These are phyloP conservation scores for Papilio machaon DNA, from an alignment of 1,140 invertebrate species.

Conservation along the genomic window DNA sequence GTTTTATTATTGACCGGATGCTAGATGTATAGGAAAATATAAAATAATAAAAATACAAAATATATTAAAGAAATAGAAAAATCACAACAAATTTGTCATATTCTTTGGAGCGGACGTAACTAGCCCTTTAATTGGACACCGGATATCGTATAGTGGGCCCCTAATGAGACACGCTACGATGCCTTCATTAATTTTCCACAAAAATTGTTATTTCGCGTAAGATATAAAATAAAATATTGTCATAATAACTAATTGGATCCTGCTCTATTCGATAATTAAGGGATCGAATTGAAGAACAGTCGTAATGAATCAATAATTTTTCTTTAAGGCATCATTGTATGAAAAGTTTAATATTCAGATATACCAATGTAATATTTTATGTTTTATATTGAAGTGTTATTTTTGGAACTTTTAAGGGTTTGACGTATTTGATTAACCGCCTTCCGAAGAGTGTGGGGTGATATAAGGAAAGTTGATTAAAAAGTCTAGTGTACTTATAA, in stretches of 20 bases:
- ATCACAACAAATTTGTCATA: conserved; percentile 66
- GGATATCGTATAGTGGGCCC: conserved; percentile 61
- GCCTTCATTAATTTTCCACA: conserved; percentile 51
- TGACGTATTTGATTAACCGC: too few species aligned
- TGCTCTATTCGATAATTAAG: background rate
- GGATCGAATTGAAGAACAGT: background rate
- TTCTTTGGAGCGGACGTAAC: conserved; percentile 58
- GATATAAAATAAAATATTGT: background rate
- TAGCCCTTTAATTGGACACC: conserved; percentile 70
- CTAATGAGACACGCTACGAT: conserved; percentile 69
- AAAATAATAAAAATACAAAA: background rate
- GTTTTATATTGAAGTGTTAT: background rate
- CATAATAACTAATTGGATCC: background rate
- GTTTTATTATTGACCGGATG: background rate
- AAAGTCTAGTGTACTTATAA: too few species aligned
- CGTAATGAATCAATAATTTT: background rate
- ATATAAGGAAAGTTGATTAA: too few species aligned
- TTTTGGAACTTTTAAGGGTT: too few species aligned
- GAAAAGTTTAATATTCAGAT: too few species aligned
- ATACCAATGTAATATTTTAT: background rate
- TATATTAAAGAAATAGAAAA: conserved; percentile 52
- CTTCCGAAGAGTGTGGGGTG: too few species aligned
- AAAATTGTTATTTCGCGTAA: conserved; percentile 37
- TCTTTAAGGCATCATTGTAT: too few species aligned
- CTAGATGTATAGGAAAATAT: background rate